Percentiles rank a stretch among this genome's conserved stretches.
Conservation (phyloP, 2,888 invertebrate species). For the Oscheius sp. region DNA sequence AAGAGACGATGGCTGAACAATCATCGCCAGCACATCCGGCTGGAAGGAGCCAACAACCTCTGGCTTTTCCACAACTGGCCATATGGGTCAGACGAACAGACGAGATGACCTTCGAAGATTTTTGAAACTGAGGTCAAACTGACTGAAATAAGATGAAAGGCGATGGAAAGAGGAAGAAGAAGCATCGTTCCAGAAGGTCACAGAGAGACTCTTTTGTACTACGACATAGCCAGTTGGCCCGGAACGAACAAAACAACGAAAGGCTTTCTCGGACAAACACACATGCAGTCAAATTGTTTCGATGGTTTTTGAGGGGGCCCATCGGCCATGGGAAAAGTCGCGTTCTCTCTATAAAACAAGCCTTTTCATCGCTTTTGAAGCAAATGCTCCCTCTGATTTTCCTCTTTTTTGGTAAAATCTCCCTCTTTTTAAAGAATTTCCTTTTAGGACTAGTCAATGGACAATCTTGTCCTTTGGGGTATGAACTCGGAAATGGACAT, state of each 20-base stretch:
- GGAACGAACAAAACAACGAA: background rate
- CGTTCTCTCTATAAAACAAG: too few relatives aligned
- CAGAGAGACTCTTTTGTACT: background rate
- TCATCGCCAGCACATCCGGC: constrained; percentile 61
- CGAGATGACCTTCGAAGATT: background rate
- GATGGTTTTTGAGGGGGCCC: background rate
- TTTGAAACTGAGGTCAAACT: background rate
- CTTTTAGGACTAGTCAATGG: too few relatives aligned
- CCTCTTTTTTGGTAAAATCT: too few relatives aligned
- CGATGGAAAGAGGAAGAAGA: background rate
- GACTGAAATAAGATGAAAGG: background rate
- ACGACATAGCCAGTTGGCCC: background rate
- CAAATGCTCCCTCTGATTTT: too few relatives aligned
- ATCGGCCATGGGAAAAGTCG: too few relatives aligned
- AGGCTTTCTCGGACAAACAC: background rate
- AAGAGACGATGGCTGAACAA: constrained; percentile 53
- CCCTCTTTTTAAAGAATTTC: too few relatives aligned
- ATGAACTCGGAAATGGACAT: too few relatives aligned
- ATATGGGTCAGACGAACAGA: constrained; percentile 46
- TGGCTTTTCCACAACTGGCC: constrained; percentile 62
- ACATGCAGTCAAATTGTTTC: background rate
- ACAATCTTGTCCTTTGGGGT: too few relatives aligned
- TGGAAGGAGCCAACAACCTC: constrained; percentile 70
- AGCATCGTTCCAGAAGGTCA: background rate
- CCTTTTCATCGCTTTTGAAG: too few relatives aligned